Evolutionary conservation across 2,797 vertebrate species (phyloP), one percentile per base, ranked within the genome.

Genomic region (Muraenolepis orangiensis): DNA sequence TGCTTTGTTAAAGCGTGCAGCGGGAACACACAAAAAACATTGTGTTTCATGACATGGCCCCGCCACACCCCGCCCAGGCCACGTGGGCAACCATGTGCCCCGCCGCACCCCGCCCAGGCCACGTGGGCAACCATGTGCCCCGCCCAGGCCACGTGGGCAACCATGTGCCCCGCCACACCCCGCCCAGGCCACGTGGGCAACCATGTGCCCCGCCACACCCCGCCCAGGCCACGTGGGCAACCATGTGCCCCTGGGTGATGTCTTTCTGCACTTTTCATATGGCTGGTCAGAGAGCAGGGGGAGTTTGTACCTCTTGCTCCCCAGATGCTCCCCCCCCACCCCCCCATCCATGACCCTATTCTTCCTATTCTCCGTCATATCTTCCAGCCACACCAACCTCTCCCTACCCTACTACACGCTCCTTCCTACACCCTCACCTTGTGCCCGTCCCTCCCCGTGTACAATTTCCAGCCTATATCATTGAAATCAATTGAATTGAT

Each of bases 401-500:
- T n/a, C 57, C 2, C 2, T 13, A 26, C 57, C 57, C n/a, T 13
- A 10, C 57, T 12, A n/a, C n/a, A n/a, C n/a, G n/a, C 38, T 11
- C n/a, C 57, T 12, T 28, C 20, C 16, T 29, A 3, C 80, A 64
- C 79, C 81, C 73, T 85, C 81, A 85, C 86, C 88, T 83, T 74
- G n/a, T 61, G 32, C 82, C 86, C 81, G 82, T 84, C 84, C 76
- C 78, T 82, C 80, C 78, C 71, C 82, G 78, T 46, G 66, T 80
- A 78, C 82, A 79, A 83, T 88, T 73, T 81, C 80, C 71, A 79
- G 81, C 87, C 78, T 90, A 88, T 91, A 93, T 91, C 88, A 84
- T 87, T 91, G 86, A 89, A 92, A 93, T 93, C 90, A 87, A 91
- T 91, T 79, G 84, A 86, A 93, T 90, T 85, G 91, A 93, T 92